Percentiles rank a stretch among this genome's conserved stretches.
Conservation (phyloP, 2,113 vertebrate genomes). For the Heptranchias perlo region DNA sequence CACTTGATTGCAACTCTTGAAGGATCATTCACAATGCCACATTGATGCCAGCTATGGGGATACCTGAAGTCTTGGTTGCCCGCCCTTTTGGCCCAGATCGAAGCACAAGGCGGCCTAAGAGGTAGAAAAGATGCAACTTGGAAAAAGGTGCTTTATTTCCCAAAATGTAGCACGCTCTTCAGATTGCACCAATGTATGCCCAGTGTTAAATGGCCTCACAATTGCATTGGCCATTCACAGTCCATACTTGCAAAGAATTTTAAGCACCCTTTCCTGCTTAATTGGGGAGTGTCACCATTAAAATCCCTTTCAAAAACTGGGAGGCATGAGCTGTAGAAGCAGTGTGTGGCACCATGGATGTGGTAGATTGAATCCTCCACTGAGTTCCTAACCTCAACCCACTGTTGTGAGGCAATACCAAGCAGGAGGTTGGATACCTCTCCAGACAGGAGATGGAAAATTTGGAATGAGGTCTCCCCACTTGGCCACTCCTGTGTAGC, state of each 20-base stretch:
- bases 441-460: neutral
- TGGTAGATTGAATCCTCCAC: neutral
- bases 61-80: neutral
- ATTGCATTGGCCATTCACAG: neutral
- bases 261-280: neutral
- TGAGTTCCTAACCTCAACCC: neutral
- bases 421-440: neutral
- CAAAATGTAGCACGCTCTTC: neutral
- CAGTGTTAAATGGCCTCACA: neutral
- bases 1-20: neutral
- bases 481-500: neutral
- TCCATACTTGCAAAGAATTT: neutral
- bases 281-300: neutral
- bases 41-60: neutral
- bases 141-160: neutral
- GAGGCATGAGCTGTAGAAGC: neutral
- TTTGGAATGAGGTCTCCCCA: neutral
- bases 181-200: neutral
- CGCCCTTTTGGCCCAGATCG: too few relatives aligned
- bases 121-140: too few relatives aligned
- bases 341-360: neutral
- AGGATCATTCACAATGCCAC: neutral
- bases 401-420: neutral
- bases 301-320: neutral
- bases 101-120: too few relatives aligned